Evolutionary conservation across 1,140 invertebrate species (phyloP).

Genomic region (Diplogasteroides magnus): DNA sequence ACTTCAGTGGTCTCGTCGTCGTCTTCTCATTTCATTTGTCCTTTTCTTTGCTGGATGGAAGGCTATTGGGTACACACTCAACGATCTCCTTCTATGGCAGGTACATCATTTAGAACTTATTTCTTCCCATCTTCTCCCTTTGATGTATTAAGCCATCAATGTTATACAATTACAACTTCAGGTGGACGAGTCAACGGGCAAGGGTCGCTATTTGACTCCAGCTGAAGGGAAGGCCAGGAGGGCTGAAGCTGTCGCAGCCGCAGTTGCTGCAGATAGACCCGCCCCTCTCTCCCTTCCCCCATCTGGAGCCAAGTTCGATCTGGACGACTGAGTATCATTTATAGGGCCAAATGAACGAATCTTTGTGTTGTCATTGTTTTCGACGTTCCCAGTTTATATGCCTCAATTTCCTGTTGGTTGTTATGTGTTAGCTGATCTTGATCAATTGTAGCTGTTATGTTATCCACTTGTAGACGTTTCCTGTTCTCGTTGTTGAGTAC

Average conservation of each 20-base stretch:
- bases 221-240: slow-evolving; percentile 29
- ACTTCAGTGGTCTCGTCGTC: slow-evolving; percentile 37
- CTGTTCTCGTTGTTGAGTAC: too few species aligned
- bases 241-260: not conserved
- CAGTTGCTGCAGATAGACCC: too few species aligned
- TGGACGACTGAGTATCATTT: slow-evolving; percentile 24
- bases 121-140: not conserved
- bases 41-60: slow-evolving; percentile 42
- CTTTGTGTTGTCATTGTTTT: slow-evolving; percentile 16
- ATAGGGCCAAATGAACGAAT: too few species aligned
- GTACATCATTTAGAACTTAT: not conserved
- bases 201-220: slow-evolving; percentile 18
- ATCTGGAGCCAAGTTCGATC: slow-evolving; percentile 14
- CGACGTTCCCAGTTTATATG: not conserved
- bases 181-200: slow-evolving; percentile 33
- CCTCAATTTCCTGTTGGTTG: not conserved
- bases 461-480: too few species aligned
- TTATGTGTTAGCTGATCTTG: not conserved
- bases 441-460: slow-evolving; percentile 2
- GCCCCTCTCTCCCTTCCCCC: slow-evolving; percentile 1
- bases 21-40: slow-evolving; percentile 36
- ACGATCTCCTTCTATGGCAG: slow-evolving; percentile 35
- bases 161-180: not conserved
- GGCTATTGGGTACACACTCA: slow-evolving; percentile 30
- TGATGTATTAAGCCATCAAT: too few species aligned